These are phyloP conservation scores for Oreonectes daqikongensis DNA, from an alignment of 2,797 vertebrate genomes.

Conservation along the genomic window DNA sequence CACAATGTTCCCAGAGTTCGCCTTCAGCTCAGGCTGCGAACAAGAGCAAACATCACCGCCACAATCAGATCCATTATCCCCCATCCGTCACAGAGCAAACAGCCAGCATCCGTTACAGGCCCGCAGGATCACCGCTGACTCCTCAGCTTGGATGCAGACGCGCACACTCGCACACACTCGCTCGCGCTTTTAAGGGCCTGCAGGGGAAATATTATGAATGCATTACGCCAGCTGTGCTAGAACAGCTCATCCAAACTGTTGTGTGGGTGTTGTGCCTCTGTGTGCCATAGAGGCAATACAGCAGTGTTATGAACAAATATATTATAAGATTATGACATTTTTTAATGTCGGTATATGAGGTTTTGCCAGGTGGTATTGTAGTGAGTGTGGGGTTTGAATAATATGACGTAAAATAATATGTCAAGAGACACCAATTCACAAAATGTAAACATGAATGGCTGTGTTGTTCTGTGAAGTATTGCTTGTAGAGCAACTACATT, in stretches of 20 bases:
- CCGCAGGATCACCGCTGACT: slow-evolving; percentile 29
- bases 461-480: neutral
- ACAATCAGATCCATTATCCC: slow-evolving; percentile 49
- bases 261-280: slow-evolving; percentile 21
- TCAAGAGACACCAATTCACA: neutral
- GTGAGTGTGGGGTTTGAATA: neutral
- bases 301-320: slow-evolving; percentile 23
- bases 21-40: slow-evolving; percentile 22
- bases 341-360: neutral
- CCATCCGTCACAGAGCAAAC: slow-evolving; percentile 44
- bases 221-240: slow-evolving; percentile 42
- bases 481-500: neutral
- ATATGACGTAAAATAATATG: too few relatives aligned
- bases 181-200: slow-evolving; percentile 30
- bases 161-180: neutral
- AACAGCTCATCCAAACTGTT: slow-evolving; percentile 32
- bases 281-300: slow-evolving; percentile 10
- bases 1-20: slow-evolving; percentile 21
- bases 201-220: slow-evolving; percentile 40
- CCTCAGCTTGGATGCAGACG: neutral
- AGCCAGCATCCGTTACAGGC: slow-evolving; percentile 41
- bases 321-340: slow-evolving; percentile 29
- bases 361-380: slow-evolving; percentile 4
- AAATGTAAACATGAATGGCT: neutral
- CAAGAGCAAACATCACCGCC: slow-evolving; percentile 14